These are phyloP conservation scores for Montipora capitata DNA, from an alignment of 92 coral and sea anemone species.

Conservation along the genomic window DNA sequence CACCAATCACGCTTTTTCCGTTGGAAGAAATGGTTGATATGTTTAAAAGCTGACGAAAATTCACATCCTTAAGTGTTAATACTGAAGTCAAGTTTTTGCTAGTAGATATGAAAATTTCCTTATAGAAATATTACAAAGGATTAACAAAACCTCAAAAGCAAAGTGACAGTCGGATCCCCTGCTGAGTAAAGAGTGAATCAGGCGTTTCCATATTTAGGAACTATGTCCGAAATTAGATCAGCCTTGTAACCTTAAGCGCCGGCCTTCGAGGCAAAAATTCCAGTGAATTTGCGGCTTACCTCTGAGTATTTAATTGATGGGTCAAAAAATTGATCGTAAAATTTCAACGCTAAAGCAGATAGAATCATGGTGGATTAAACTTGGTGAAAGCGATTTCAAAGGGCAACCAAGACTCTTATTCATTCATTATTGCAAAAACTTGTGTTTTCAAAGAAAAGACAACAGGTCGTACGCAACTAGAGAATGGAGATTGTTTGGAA, in stretches of 20 bases:
- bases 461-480: not conserved
- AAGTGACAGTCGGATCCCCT: conserved; percentile 4
- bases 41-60: no score
- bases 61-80: no score
- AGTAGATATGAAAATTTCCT: not conserved
- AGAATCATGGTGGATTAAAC: not conserved
- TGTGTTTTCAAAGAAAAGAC: conserved; percentile 22
- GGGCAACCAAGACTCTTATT: not conserved
- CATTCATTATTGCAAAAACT: not conserved
- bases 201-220: conserved; percentile 28
- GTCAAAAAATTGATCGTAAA: not conserved
- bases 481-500: conserved; percentile 7
- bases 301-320: not conserved
- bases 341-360: not conserved
- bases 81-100: no score
- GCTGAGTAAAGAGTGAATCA: conserved; percentile 11
- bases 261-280: no score
- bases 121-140: not conserved
- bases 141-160: not conserved
- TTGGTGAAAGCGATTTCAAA: not conserved
- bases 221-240: conserved; percentile 31
- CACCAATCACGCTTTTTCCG: no score
- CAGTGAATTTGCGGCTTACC: not conserved
- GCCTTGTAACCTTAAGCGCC: not conserved
- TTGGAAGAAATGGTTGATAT: no score